Evolutionary conservation across 2,797 vertebrate genomes (phyloP), one percentile per base, ranked within the genome.

Genomic region (Brotula barbata): DNA sequence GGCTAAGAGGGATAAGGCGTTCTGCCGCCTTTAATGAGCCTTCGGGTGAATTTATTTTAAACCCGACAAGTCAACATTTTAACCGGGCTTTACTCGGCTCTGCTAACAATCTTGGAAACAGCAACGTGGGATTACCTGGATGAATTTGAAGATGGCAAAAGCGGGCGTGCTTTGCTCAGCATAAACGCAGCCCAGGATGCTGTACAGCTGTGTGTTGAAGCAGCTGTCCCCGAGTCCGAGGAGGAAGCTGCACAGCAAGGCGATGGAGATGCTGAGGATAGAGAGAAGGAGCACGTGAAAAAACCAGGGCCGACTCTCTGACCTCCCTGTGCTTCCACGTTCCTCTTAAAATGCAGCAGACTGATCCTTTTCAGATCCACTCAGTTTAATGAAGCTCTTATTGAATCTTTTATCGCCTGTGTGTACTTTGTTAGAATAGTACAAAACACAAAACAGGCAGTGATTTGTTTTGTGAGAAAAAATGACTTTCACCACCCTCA

Each of bases 201-300:
- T 93, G 87, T 93, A 93, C 56, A 93, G 89, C 78, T 93, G 92
- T 0, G 92, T 93, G 84, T 93, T 93, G 78, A 92, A 93, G 37
- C 92, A 93, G 70, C 92, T 93, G 83, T 93, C 92, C 5, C 92
- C 92, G 0, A 93, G 89, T 59, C 92, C 92, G 0, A 93, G 89
- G 71, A 93, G 34, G 75, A 93, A 93, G 73, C 92, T 93, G 71
- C 91, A 92, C 73, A 93, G 85, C 83, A 93, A 67, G 36, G 91
- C 88, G 2, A 92, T 73, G 62, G 90, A 85, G 1, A 86, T 76
- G 1, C 92, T 93, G 45, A 19, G 22, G 37, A 75, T n/a, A 62
- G 60, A 39, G 37, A 15, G 34, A 36, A 12, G 13, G 34, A 10
- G 34, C 3, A 12, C 3, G 13, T 7, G 25, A 28, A 8, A 36